Conservation (phyloP, 2,888 invertebrate genomes). For the Eupithecia dodoneata region DNA sequence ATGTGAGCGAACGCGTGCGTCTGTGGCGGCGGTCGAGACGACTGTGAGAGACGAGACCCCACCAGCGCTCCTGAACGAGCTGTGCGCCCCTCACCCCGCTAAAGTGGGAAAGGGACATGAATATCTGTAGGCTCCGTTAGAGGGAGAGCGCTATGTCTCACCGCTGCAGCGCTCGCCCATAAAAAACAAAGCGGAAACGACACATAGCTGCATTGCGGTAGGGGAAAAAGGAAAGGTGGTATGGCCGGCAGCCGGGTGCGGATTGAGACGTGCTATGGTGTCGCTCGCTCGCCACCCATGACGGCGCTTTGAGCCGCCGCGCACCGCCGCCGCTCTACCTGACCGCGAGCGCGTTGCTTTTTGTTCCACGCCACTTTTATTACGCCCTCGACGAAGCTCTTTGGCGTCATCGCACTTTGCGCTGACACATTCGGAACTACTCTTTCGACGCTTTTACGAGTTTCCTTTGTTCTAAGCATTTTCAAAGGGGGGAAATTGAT, state of each 20-base stretch:
- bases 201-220: constrained; percentile 83
- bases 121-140: constrained; percentile 69
- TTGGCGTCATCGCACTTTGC: constrained; percentile 71
- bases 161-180: constrained; percentile 78
- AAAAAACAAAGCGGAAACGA: constrained; percentile 84
- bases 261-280: constrained; percentile 84
- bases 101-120: constrained; percentile 63
- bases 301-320: constrained; percentile 79
- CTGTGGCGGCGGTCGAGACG: constrained; percentile 69
- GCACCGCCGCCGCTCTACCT: constrained; percentile 48
- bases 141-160: constrained; percentile 75
- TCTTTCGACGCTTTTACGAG: constrained; percentile 73
- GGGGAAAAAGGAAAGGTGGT: constrained; percentile 82
- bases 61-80: constrained; percentile 64
- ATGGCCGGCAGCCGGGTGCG: constrained; percentile 80
- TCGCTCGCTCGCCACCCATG: constrained; percentile 84
- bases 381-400: constrained; percentile 73
- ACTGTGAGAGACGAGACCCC: constrained; percentile 79
- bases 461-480: constrained; percentile 70
- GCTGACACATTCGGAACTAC: constrained; percentile 78
- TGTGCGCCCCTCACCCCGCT: constrained; percentile 62
- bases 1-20: constrained; percentile 63
- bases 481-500: constrained; percentile 78
- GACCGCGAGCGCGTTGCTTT: constrained; percentile 65
- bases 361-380: constrained; percentile 81